Evolutionary conservation across 2,113 vertebrate genomes (phyloP), one percentile per base, ranked within the genome.

Genomic region (Paratilapia polleni): DNA sequence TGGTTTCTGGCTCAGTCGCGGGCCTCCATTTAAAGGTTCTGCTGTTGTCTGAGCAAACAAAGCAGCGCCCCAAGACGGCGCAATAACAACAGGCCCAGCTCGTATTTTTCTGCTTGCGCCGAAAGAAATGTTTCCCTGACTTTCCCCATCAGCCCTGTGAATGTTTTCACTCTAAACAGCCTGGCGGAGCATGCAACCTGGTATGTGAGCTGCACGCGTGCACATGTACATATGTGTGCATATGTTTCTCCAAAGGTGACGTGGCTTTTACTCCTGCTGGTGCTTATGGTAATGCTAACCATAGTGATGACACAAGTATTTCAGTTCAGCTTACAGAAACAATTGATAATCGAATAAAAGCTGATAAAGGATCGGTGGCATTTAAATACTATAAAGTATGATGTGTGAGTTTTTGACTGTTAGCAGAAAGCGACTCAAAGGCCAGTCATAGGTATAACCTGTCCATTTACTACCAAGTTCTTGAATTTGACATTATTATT

Each of bases 81-180:
- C 88, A 89, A 93, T 93, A 94, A 96, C 92, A 94, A 93, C 93
- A 86, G 89, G 78, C 82, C 81, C 83, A 3, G 89, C 88, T 95
- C 92, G 87, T 94, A 95, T 96, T 95, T 95, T 95, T 93, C 89
- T 94, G 93, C 95, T 90, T 93, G 92, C 73, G 84, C 89, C 56
- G 93, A 95, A 94, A 95, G 90, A 95, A 96, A 95, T 93, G 94
- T 93, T 95, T 94, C 94, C 93, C 93, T 91, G 94, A 93, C 93
- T 95, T 94, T 94, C 87, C 89, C 93, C 66, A 78, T 95, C 94
- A 95, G 94, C 92, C 90, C 92, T 81, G 90, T 90, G 89, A 95
- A 95, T 96, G 94, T 96, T 96, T 96, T 95, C 88, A 95, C 80
- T 95, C 85, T 81, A 96, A 96, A 96, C 94, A 96, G 93, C 84